A percentile compares a stretch with the other conserved stretches of the same genome.
Conservation (phyloP, 2,113 vertebrate species). For the Ophthalmotilapia sp. region DNA sequence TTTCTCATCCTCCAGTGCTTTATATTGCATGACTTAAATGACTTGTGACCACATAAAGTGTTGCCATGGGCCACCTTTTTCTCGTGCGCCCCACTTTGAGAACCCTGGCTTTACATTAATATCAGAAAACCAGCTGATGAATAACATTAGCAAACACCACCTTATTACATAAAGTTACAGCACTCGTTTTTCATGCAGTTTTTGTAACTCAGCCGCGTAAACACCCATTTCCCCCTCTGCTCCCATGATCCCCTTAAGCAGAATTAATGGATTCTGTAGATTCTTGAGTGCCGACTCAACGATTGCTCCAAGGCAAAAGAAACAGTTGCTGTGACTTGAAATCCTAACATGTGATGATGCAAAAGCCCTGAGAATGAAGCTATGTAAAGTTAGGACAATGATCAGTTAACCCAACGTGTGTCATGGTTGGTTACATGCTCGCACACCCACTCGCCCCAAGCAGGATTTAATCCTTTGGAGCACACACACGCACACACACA, state of each 20-base stretch:
- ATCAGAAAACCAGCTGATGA: not conserved
- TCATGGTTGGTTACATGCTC: slow-evolving; percentile 25
- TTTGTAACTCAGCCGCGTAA: not conserved
- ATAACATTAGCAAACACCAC: not conserved
- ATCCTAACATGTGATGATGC: not conserved
- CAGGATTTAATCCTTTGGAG: slow-evolving; percentile 14
- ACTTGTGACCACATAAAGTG: not conserved
- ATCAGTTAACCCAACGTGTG: not conserved
- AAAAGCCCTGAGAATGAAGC: not conserved
- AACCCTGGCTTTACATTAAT: not conserved
- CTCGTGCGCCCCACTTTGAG: not conserved
- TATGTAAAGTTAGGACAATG: not conserved
- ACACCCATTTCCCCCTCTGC: not conserved
- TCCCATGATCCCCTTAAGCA: slow-evolving; percentile 35
- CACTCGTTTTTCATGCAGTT: not conserved
- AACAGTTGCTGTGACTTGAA: not conserved
- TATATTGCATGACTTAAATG: not conserved
- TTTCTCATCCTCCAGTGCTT: not conserved
- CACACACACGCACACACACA: not conserved
- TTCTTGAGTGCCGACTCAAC: not conserved
- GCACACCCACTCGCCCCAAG: slow-evolving; percentile 40
- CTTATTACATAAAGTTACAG: not conserved
- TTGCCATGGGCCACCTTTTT: not conserved
- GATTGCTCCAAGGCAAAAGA: not conserved
- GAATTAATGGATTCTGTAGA: slow-evolving; percentile 8